A percentile compares a stretch with the other conserved stretches of the same genome.
phyloP scores from a whole-genome alignment of 2,888 invertebrate genomes.

The Augochlorella aurata region DNA sequence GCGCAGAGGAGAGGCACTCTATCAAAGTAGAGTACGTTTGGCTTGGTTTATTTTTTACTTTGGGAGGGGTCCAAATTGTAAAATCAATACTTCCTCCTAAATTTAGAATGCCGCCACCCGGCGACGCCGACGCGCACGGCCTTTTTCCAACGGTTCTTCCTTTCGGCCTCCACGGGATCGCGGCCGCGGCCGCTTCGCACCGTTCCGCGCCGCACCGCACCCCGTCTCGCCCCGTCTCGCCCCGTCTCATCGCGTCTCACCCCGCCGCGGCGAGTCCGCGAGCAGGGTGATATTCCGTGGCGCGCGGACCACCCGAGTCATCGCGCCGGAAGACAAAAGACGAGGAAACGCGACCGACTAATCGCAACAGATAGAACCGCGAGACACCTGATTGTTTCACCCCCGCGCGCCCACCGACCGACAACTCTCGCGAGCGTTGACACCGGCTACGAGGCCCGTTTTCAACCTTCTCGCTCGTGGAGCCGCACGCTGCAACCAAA shows the following conservation, averaged over 20 bases:
- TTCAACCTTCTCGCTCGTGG: neutral
- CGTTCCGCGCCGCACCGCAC: neutral
- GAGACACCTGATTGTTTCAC: neutral
- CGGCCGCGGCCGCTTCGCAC: neutral
- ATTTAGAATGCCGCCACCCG: conserved; percentile 77
- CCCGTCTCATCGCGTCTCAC: too few species aligned
- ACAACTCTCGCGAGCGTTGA: neutral
- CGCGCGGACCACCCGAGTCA: conserved; percentile 37
- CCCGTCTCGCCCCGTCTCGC: too few species aligned
- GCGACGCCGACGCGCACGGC: conserved; percentile 60
- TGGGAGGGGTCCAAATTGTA: conserved; percentile 82
- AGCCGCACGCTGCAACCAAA: too few species aligned
- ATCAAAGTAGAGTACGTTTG: conserved; percentile 82
- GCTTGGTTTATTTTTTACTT: conserved; percentile 81
- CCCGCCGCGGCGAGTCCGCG: too few species aligned
- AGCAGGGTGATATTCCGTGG: conserved; percentile 13
- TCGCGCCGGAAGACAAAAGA: conserved; percentile 55
- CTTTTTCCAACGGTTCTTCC: conserved; percentile 48
- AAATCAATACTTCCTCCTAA: conserved; percentile 81
- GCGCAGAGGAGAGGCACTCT: conserved; percentile 79
- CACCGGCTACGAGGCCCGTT: neutral
- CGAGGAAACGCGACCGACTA: conserved; percentile 24
- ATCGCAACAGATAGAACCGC: neutral
- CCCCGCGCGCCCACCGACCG: neutral
- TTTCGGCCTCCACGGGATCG: conserved; percentile 35